Evolutionary conservation across 2,797 vertebrate species (phyloP), one percentile per base, ranked within the genome.

Genomic region (Mormyrus proboscirostris): DNA sequence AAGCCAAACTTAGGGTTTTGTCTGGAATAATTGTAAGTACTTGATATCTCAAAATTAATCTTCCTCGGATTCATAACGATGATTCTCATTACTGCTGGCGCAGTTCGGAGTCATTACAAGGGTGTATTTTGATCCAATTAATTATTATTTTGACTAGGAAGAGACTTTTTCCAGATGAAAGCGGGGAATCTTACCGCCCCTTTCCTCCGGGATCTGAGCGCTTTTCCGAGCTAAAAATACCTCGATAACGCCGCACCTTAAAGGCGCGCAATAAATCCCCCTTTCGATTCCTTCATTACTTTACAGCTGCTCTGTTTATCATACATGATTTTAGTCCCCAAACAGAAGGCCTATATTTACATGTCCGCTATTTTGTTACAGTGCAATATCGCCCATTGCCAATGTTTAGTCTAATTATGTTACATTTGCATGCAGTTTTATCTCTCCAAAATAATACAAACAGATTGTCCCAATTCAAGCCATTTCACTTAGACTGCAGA

Each of bases 121-220:
- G 90, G 92, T 94, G 91, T 95, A 95, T 96, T 96, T 96, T 94
- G 92, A 95, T 95, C 93, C 93, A 95, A 96, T 96, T 96, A 96
- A 96, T 96, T 96, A 95, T 95, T 96, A 96, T 96, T 96, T 96
- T 96, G 96, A 95, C 96, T 96, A 92, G 93, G 65, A 93, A 94
- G 94, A 92, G 93, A 89, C 94, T 95, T 85, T 95, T 95, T 94
- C 93, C 93, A 96, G 95, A 96, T 96, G 94, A 97, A 96, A 96
- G 95, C 93, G 92, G 91, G 90, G 92, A 93, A 95, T 95, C 95
- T 92, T 91, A 89, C 96, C 95, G 93, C 96, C 96, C 96, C 96
- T 95, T 97, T 96, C 96, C 96, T 96, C 94, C 95, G 95, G 95
- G 95, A 96, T 95, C 92, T 93, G 95, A 95, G 93, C 95, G 94